Evolutionary conservation across 2,113 vertebrate genomes (phyloP).

Genomic region (Istiophorus platypterus): DNA sequence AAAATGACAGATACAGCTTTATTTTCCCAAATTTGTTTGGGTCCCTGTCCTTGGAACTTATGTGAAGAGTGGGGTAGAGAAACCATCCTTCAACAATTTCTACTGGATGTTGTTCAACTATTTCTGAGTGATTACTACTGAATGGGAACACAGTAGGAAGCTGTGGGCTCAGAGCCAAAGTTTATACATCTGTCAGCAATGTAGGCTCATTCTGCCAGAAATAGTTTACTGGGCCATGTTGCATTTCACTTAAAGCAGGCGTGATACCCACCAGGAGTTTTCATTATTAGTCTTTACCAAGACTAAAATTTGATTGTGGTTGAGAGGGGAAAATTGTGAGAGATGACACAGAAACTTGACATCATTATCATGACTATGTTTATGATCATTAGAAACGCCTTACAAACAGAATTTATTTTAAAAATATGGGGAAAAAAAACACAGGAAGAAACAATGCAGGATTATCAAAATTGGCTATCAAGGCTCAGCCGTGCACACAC

Average conservation of each 20-base stretch:
- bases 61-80: slow-evolving; percentile 18
- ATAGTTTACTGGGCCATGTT: neutral
- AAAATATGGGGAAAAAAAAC: neutral
- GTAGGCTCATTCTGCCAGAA: slow-evolving; percentile 43
- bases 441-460: neutral
- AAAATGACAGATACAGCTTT: slow-evolving; percentile 47
- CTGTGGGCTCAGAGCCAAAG: slow-evolving; percentile 39
- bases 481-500: neutral
- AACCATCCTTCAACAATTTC: slow-evolving; percentile 28
- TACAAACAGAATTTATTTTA: neutral
- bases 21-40: slow-evolving; percentile 41
- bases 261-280: neutral
- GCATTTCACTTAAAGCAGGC: neutral
- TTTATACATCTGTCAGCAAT: slow-evolving; percentile 45
- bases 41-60: slow-evolving; percentile 34
- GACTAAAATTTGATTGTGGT: neutral
- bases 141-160: slow-evolving; percentile 52
- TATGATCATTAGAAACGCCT: neutral
- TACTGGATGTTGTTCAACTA: slow-evolving; percentile 64
- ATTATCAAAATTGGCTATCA: no score
- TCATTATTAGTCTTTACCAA: neutral
- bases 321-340: neutral
- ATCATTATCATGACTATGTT: neutral
- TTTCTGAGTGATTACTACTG: slow-evolving; percentile 60
- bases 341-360: neutral